Conservation (phyloP, 2,113 vertebrate genomes). For the Xenopus borealis region DNA sequence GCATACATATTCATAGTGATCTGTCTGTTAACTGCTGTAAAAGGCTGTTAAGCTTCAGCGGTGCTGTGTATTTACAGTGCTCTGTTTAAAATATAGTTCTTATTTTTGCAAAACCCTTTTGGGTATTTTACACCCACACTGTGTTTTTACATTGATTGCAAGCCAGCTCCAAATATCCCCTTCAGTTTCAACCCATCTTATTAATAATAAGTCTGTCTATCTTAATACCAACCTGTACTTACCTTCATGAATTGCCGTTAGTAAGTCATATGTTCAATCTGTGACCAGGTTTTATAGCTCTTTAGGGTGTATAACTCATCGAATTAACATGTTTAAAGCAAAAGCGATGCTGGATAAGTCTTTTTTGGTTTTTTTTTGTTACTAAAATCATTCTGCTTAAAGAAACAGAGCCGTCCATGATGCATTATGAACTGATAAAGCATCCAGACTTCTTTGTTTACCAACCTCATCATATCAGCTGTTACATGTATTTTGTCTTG, state of each 20-base stretch:
- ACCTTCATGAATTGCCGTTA: background rate
- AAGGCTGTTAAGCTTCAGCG: background rate
- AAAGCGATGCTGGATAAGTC: no score
- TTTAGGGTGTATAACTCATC: constrained; percentile 13
- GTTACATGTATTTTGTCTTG: constrained; percentile 68
- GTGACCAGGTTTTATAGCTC: constrained; percentile 16
- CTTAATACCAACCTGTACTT: background rate
- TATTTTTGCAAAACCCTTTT: background rate
- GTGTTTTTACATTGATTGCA: background rate
- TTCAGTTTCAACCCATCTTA: background rate
- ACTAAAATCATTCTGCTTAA: constrained; percentile 29
- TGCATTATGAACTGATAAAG: constrained; percentile 53
- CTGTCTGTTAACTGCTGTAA: background rate
- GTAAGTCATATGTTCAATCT: background rate
- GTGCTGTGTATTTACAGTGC: background rate
- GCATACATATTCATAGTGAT: background rate
- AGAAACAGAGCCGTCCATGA: constrained; percentile 17
- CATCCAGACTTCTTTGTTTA: constrained; percentile 59
- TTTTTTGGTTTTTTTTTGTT: no score
- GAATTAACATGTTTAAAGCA: no score
- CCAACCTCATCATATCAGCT: constrained; percentile 56
- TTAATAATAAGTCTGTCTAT: background rate
- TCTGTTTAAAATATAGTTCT: background rate
- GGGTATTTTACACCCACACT: background rate
- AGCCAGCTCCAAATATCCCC: background rate